Percentiles rank a stretch among this genome's conserved stretches.
phyloP scores from a whole-genome alignment of 2,797 vertebrate genomes.

The Alca torda region DNA sequence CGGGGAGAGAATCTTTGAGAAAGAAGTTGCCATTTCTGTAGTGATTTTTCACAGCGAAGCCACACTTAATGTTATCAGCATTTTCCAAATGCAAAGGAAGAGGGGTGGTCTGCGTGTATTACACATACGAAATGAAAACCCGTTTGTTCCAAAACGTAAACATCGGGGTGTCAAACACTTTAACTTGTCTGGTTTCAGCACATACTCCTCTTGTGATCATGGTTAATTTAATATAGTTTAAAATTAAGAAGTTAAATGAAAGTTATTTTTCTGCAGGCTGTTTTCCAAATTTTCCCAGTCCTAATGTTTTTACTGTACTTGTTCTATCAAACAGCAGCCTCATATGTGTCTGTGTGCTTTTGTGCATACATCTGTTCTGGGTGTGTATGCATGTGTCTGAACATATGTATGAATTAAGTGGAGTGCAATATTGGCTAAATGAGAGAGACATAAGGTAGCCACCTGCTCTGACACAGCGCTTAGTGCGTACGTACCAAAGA shows the following conservation, averaged over 20 bases:
- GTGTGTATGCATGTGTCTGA: not conserved
- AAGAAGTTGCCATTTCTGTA: not conserved
- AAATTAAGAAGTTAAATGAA: slow-evolving; percentile 27
- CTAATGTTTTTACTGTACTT: slow-evolving; percentile 1
- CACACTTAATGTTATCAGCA: accelerated
- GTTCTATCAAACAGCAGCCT: slow-evolving; percentile 23
- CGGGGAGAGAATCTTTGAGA: not conserved
- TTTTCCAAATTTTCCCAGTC: not conserved
- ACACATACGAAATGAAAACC: accelerated
- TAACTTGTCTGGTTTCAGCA: not conserved
- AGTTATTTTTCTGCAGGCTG: slow-evolving; percentile 44
- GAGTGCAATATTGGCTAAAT: not conserved
- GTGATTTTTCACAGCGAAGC: not conserved
- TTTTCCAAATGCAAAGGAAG: not conserved
- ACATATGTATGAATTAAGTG: slow-evolving; percentile 49
- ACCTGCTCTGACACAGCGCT: slow-evolving; percentile 8
- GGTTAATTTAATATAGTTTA: slow-evolving; percentile 18
- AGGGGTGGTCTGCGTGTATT: not conserved
- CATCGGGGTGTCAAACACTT: accelerated
- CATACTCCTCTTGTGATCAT: not conserved
- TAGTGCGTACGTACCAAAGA: not conserved
- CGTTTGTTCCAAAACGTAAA: not conserved
- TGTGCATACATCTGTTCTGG: slow-evolving; percentile 18
- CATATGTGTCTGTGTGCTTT: not conserved
- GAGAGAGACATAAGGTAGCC: slow-evolving; percentile 39